phyloP scores from a whole-genome alignment of 2,113 vertebrate genomes.

The Phylloscopus whistleri region DNA sequence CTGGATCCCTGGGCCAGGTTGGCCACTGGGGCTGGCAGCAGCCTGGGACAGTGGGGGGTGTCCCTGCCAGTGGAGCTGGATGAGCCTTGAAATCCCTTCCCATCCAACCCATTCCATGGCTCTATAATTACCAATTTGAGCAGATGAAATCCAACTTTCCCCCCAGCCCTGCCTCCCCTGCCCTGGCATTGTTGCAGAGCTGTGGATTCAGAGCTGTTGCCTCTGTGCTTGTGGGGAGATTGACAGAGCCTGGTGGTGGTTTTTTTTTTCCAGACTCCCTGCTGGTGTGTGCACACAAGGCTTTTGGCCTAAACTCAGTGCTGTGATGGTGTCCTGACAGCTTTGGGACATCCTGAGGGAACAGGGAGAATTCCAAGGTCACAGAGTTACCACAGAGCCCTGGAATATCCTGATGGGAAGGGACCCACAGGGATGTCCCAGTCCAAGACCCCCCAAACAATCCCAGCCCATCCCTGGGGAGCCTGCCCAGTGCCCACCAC shows the following conservation, averaged over 20 bases:
- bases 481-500: background rate
- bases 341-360: background rate
- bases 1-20: too few relatives aligned
- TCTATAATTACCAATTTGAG: background rate
- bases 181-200: background rate
- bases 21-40: background rate
- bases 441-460: background rate
- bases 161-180: background rate
- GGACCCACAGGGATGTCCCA: background rate
- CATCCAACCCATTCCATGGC: fast-evolving
- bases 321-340: background rate
- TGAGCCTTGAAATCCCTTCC: background rate
- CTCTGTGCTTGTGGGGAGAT: background rate
- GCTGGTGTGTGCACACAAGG: background rate
- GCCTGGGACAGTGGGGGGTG: background rate
- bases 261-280: background rate
- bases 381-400: background rate
- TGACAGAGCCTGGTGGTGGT: background rate
- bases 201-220: background rate
- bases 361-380: background rate
- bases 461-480: background rate
- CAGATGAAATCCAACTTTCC: background rate
- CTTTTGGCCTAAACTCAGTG: background rate
- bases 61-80: background rate
- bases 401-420: background rate